Conservation (phyloP, 2,888 invertebrate genomes). For the Arctia plantaginis region DNA sequence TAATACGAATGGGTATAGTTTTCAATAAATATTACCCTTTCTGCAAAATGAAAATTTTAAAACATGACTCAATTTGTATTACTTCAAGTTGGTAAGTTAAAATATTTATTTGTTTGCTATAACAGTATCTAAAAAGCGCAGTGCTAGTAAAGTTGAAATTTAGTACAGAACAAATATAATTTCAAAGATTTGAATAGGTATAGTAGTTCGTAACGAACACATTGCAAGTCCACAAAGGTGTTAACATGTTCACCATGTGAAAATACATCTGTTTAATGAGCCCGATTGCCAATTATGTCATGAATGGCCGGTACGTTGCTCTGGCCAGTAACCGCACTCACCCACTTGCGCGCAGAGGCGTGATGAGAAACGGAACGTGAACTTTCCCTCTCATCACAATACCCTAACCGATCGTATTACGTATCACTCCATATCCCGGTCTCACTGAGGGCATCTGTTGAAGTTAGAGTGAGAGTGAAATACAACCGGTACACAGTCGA, state of each 20-base stretch:
- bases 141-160: background rate
- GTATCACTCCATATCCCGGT: conserved; percentile 62
- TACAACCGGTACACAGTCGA: conserved; percentile 29
- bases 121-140: background rate
- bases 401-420: conserved; percentile 73
- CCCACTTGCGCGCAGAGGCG: conserved; percentile 82
- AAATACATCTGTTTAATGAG: conserved; percentile 77
- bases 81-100: background rate
- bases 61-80: background rate
- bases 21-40: too few species aligned
- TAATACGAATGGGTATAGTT: background rate
- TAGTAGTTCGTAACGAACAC: conserved; percentile 31
- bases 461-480: conserved; percentile 47
- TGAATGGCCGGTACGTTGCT: conserved; percentile 83
- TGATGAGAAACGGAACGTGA: conserved; percentile 80
- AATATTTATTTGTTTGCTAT: background rate
- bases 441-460: conserved; percentile 52
- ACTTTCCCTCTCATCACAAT: conserved; percentile 85
- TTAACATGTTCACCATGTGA: conserved; percentile 67
- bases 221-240: conserved; percentile 54
- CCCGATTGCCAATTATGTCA: conserved; percentile 82
- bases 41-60: too few species aligned
- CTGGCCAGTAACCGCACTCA: conserved; percentile 81
- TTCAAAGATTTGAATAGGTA: conserved; percentile 24
- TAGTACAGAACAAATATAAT: conserved; percentile 9